Conservation (phyloP, 1,140 invertebrate genomes). For the Mizuhopecten yessoensis region DNA sequence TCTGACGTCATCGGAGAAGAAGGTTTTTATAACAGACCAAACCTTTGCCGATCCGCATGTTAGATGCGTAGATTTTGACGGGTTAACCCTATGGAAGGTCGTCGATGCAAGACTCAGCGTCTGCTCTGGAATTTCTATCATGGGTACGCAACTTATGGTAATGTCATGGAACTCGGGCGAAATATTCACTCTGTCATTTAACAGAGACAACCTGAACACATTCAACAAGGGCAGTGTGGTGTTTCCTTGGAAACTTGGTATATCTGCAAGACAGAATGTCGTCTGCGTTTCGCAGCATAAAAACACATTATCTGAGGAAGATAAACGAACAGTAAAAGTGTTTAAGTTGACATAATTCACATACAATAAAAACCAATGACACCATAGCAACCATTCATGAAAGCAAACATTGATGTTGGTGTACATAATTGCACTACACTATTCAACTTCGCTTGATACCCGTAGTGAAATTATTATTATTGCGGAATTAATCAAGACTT, state of each 20-base stretch:
- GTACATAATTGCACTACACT: too few relatives aligned
- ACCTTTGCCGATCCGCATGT: conserved; percentile 56
- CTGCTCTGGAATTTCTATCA: conserved; percentile 41
- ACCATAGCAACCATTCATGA: too few relatives aligned
- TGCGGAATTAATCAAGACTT: too few relatives aligned
- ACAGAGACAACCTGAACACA: background rate
- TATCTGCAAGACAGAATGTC: background rate
- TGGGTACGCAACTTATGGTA: conserved; percentile 42
- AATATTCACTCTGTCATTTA: background rate
- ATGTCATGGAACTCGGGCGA: conserved; percentile 51
- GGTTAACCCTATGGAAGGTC: conserved; percentile 56
- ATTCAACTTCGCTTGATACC: too few relatives aligned
- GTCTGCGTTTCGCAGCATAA: background rate
- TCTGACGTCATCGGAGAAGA: conserved; percentile 36
- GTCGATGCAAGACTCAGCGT: conserved; percentile 44
- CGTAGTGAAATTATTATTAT: too few relatives aligned
- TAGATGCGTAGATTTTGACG: conserved; percentile 49
- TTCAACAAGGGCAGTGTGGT: background rate
- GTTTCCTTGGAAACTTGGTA: background rate
- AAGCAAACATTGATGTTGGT: too few relatives aligned
- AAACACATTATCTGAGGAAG: background rate
- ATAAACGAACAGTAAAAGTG: background rate
- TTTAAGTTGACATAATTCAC: background rate
- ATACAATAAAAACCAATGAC: too few relatives aligned
- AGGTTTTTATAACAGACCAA: conserved; percentile 59